phyloP scores from a whole-genome alignment of 2,113 vertebrate species.

The Boleophthalmus pectinirostris region DNA sequence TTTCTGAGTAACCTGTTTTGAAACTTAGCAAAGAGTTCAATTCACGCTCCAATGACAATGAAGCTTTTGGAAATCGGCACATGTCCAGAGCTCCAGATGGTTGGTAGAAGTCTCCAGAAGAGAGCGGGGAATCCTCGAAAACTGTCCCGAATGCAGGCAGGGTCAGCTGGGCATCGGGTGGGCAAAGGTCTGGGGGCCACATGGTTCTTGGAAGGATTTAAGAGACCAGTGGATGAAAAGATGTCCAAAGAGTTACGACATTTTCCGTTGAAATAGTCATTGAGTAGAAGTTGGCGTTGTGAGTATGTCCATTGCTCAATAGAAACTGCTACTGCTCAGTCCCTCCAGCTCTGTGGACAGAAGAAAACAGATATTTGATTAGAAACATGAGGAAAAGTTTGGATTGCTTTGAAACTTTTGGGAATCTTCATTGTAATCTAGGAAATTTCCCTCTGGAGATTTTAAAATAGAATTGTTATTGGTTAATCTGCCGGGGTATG shows the following conservation, averaged over 20 bases:
- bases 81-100: conserved; percentile 77
- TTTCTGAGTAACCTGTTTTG: conserved; percentile 81
- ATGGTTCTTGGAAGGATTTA: conserved; percentile 45
- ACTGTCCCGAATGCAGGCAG: conserved; percentile 64
- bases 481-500: neutral
- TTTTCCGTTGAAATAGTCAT: neutral
- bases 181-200: conserved; percentile 71
- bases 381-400: conserved; percentile 2
- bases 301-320: neutral
- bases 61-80: conserved; percentile 67
- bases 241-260: neutral
- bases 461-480: neutral
- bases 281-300: neutral
- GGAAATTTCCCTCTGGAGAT: neutral
- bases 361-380: conserved; percentile 24
- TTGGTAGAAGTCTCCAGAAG: conserved; percentile 76
- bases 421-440: neutral
- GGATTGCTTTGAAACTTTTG: neutral
- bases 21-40: conserved; percentile 83
- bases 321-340: conserved; percentile 30
- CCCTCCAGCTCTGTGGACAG: conserved; percentile 47
- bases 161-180: conserved; percentile 65
- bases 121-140: conserved; percentile 62
- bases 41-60: conserved; percentile 80
- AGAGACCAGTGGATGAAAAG: conserved; percentile 13